phyloP scores from a whole-genome alignment of 2,888 invertebrate genomes.

The Lamellibrachia satsuma region DNA sequence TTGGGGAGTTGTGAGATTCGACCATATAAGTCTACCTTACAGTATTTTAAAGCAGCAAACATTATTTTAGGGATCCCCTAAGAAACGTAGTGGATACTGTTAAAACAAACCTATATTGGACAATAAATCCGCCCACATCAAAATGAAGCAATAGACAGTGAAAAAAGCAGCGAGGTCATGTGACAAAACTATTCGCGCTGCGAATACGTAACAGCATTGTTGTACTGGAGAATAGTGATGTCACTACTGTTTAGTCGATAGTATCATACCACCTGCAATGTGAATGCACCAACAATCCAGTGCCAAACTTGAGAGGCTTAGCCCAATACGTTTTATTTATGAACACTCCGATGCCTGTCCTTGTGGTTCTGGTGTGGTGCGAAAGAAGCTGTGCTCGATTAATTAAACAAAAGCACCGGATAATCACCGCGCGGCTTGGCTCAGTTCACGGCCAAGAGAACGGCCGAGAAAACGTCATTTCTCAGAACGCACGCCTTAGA shows the following conservation, averaged over 20 bases:
- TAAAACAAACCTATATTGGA: too few relatives aligned
- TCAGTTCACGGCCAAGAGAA: neutral
- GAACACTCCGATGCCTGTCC: neutral
- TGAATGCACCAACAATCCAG: neutral
- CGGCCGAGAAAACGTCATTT: neutral
- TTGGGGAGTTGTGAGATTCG: too few relatives aligned
- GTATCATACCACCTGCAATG: neutral
- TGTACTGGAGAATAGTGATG: neutral
- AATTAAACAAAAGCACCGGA: neutral
- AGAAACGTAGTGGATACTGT: too few relatives aligned
- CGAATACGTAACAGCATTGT: neutral
- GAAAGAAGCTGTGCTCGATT: neutral
- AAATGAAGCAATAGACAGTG: too few relatives aligned
- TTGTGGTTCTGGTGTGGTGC: neutral
- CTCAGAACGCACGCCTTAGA: neutral
- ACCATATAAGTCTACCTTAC: too few relatives aligned
- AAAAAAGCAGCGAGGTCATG: neutral
- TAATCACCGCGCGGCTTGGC: neutral
- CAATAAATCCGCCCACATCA: too few relatives aligned
- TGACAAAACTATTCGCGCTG: neutral
- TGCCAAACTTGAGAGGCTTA: neutral
- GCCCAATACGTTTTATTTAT: constrained; percentile 12
- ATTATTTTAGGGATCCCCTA: neutral
- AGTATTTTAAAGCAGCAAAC: neutral
- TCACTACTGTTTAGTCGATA: neutral